Conservation (phyloP, 1,140 invertebrate species). For the Ladona fulva region DNA sequence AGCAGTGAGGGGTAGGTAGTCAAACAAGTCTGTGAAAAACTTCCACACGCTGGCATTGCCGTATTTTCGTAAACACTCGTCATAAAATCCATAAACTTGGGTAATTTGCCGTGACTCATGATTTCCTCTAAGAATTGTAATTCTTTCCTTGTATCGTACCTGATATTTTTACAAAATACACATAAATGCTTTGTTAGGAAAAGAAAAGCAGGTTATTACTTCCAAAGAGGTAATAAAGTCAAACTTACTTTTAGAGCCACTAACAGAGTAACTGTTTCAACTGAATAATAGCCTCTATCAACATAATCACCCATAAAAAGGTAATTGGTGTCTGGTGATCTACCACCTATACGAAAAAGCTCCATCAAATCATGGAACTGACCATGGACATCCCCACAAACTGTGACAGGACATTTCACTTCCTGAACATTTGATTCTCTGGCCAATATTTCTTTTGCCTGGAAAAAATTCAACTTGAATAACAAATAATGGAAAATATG, state of each 20-base stretch:
- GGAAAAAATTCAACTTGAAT: background rate
- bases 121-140: conserved; percentile 97
- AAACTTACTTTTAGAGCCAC: conserved; percentile 86
- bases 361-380: conserved; percentile 99
- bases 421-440: conserved; percentile 99
- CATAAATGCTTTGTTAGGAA: background rate
- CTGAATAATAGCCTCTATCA: conserved; percentile 98
- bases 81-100: conserved; percentile 98
- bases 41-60: conserved; percentile 99
- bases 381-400: conserved; percentile 98
- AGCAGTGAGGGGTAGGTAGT: conserved; percentile 96
- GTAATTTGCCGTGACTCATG: conserved; percentile 99
- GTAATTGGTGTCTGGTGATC: conserved; percentile 99
- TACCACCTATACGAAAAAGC: conserved; percentile 97
- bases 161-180: background rate
- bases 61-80: conserved; percentile 98
- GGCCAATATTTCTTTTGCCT: conserved; percentile 96
- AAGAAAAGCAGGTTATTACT: background rate
- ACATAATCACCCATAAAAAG: conserved; percentile 99
- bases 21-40: conserved; percentile 99
- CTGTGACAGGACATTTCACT: conserved; percentile 98
- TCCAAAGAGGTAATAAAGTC: background rate
- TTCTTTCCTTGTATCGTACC: conserved; percentile 88
- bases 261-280: conserved; percentile 96
- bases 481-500: too few relatives aligned